phyloP scores from a whole-genome alignment of 92 coral and sea anemone genomes.

The Plumapathes pennacea region DNA sequence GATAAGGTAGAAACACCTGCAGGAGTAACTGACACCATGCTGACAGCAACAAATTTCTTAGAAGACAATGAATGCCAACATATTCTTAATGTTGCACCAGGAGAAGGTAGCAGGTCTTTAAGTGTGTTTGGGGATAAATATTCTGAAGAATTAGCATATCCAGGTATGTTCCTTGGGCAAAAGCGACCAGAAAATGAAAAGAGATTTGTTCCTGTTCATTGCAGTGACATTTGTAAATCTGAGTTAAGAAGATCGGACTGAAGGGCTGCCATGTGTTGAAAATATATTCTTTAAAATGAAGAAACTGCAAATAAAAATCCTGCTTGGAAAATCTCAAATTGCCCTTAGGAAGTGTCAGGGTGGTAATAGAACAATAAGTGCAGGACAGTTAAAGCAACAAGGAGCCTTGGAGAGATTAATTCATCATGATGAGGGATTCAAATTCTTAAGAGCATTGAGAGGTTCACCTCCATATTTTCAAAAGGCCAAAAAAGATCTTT shows the following conservation, averaged over 20 bases:
- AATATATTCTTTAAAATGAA: conserved; percentile 22
- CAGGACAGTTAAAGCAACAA: conserved; percentile 43
- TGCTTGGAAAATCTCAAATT: conserved; percentile 29
- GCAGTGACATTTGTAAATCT: conserved; percentile 44
- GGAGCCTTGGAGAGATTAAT: conserved; percentile 46
- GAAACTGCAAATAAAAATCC: conserved; percentile 57
- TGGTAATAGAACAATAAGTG: conserved; percentile 15
- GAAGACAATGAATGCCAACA: conserved; percentile 14
- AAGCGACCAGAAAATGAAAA: conserved; percentile 36
- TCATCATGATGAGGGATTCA: conserved; percentile 51
- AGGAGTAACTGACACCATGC: conserved; percentile 31
- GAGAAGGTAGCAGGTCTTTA: conserved; percentile 26
- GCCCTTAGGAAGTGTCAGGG: conserved; percentile 45
- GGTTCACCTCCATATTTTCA: conserved; percentile 77
- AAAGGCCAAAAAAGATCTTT: conserved; percentile 49
- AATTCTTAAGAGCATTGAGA: conserved; percentile 55
- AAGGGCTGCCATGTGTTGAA: conserved; percentile 50
- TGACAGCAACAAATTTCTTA: conserved; percentile 25
- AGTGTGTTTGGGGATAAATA: conserved; percentile 33
- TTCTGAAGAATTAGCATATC: conserved; percentile 47
- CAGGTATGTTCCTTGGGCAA: conserved; percentile 46
- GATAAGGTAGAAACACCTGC: conserved; percentile 46
- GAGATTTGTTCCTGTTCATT: conserved; percentile 16
- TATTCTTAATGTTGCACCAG: conserved; percentile 25
- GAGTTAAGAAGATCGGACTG: conserved; percentile 50